These are phyloP conservation scores for Bombus haemorrhoidalis DNA, from an alignment of 1,140 invertebrate species.

Conservation along the genomic window DNA sequence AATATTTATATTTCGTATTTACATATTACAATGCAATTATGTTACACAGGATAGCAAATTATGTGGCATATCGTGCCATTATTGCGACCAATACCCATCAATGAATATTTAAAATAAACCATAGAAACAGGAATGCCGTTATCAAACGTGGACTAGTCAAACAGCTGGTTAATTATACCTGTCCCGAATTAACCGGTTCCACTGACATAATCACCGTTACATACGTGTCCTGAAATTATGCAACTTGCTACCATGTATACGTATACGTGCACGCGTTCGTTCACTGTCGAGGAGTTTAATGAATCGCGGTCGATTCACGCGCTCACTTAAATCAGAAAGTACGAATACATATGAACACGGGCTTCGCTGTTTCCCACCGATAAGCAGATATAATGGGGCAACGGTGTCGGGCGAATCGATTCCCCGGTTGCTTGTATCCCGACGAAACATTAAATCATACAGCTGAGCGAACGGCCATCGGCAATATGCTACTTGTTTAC, in stretches of 20 bases:
- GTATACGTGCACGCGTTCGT: too few species aligned
- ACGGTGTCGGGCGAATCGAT: slow-evolving; percentile 46
- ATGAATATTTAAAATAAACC: background rate
- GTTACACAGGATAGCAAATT: background rate
- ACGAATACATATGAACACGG: background rate
- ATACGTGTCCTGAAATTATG: background rate
- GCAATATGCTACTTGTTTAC: slow-evolving; percentile 79
- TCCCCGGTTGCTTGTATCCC: slow-evolving; percentile 12
- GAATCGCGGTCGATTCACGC: slow-evolving; percentile 20
- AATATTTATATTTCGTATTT: background rate
- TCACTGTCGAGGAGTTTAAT: background rate
- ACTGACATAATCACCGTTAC: background rate
- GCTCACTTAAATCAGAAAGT: slow-evolving; percentile 29
- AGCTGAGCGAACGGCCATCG: slow-evolving; percentile 67
- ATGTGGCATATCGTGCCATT: background rate
- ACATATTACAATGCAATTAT: background rate
- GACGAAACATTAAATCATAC: slow-evolving; percentile 71
- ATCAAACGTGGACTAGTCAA: background rate
- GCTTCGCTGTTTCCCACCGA: slow-evolving; percentile 5
- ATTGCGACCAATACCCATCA: background rate
- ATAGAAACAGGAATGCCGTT: background rate
- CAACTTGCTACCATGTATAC: background rate
- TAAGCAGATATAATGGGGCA: background rate
- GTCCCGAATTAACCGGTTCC: background rate
- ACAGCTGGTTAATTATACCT: background rate